Percentiles rank a stretch among this genome's conserved stretches.
Conservation (phyloP, 2,797 vertebrate species). For the Vespertilio murinus region DNA sequence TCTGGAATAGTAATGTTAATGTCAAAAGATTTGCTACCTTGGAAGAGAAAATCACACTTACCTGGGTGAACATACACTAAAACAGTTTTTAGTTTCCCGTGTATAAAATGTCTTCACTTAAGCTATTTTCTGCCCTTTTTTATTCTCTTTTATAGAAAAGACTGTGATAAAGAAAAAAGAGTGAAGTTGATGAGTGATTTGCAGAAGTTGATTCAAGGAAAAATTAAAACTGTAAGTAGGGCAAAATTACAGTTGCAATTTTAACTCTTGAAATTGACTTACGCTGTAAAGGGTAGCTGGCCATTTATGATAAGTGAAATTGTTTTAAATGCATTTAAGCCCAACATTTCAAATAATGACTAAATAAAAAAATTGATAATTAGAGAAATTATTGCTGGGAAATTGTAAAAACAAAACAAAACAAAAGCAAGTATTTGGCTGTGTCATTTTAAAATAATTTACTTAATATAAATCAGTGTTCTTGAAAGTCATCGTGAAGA, state of each 20-base stretch:
- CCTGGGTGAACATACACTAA: background rate
- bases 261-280: background rate
- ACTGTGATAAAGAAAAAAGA: slow-evolving; percentile 88
- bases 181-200: slow-evolving; percentile 90
- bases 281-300: background rate
- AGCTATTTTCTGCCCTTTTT: background rate
- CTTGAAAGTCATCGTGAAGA: background rate
- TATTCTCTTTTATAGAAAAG: slow-evolving; percentile 87
- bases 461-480: background rate
- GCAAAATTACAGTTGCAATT: background rate
- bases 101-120: slow-evolving; percentile 13
- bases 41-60: background rate
- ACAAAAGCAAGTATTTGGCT: background rate
- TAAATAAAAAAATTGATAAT: background rate
- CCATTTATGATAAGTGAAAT: background rate
- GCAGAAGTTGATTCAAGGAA: slow-evolving; percentile 90
- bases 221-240: slow-evolving; percentile 90
- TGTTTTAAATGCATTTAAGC: background rate
- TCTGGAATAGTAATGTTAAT: slow-evolving; percentile 61
- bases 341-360: background rate
- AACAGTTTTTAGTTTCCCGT: background rate
- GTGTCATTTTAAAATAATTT: background rate
- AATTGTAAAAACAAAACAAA: background rate
- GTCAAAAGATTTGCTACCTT: slow-evolving; percentile 49
- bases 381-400: background rate